These are phyloP conservation scores for Strigops habroptila DNA, from an alignment of 2,113 vertebrate species.

Conservation along the genomic window DNA sequence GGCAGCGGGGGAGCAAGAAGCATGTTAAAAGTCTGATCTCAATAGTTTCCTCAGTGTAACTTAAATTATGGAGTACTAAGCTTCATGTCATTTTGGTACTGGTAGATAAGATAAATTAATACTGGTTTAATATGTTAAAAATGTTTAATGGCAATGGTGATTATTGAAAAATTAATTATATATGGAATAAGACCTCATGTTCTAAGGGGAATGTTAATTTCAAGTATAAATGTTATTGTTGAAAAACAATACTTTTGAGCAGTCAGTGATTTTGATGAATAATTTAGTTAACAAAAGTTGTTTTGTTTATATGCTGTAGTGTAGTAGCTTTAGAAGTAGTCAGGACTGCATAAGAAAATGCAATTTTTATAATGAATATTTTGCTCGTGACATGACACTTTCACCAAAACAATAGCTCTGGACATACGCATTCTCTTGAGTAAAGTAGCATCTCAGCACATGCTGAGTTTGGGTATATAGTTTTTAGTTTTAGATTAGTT, in stretches of 20 bases:
- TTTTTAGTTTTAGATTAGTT: not conserved
- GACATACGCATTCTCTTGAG: not conserved
- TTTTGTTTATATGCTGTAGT: not conserved
- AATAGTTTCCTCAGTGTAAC: not conserved
- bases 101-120: not conserved
- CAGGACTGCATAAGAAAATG: not conserved
- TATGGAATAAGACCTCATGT: not conserved
- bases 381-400: not conserved
- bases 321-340: not conserved
- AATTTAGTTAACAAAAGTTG: not conserved
- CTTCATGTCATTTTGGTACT: not conserved
- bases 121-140: not conserved
- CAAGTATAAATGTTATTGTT: not conserved
- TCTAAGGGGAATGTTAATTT: not conserved
- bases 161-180: not conserved
- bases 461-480: not conserved
- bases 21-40: not conserved
- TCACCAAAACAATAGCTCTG: not conserved
- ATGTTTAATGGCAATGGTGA: not conserved
- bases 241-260: not conserved
- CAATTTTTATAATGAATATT: not conserved
- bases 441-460: not conserved
- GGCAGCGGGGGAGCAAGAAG: fast-evolving
- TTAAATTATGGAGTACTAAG: not conserved
- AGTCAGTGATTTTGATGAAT: not conserved